Base-by-base conservation (phyloP, 2,113 vertebrate species). In the Pomatostomus ruficeps region DNA sequence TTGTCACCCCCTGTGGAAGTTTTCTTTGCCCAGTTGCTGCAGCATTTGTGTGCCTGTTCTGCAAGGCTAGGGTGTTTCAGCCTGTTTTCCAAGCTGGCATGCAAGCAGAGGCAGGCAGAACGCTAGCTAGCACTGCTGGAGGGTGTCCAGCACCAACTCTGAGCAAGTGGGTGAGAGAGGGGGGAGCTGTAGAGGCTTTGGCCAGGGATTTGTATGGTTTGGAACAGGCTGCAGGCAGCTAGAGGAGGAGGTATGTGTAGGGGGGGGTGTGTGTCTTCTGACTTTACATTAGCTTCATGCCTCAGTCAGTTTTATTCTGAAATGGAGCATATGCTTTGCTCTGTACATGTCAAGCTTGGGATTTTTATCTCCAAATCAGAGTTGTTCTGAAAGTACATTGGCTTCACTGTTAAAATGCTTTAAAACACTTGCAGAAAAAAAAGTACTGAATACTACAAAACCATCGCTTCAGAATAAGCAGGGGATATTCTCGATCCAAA, bases 251-350 rank as follows among this genome's bases (percentile, higher is more conserved):
- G 52, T 55, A 2, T 58, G 49, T 66, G 71, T 91, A 71, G 87
- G 71, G 83, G 71, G 83, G 8, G 18, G 48, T 68, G 76, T 74
- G 29, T 66, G 54, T 89, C 73, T 96, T 82, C 86, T 86, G 80
- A 77, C 74, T 95, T 73, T 26, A 15, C 51, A 8, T 86, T 66
- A 79, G 63, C 55, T 91, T 90, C 88, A 65, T 74, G 54, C 36
- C 67, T 94, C 78, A 79, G 51, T 72, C 43, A 42, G 42, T 73
- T 95, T 91, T 95, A 90, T 85, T 97, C 82, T 93, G 93, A 96
- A 95, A 82, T n/a, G 46, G 61, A 90, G 20, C 95, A 91, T 94
- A 91, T 96, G 93, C 85, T 97, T 76, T 85, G 51, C 63, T 93
- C 51, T 33, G 43, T 85, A 25, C 0, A 0, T 84, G 61, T 72